Evolutionary conservation across 2,888 invertebrate species (phyloP).

Genomic region (Polyommatus icarus): DNA sequence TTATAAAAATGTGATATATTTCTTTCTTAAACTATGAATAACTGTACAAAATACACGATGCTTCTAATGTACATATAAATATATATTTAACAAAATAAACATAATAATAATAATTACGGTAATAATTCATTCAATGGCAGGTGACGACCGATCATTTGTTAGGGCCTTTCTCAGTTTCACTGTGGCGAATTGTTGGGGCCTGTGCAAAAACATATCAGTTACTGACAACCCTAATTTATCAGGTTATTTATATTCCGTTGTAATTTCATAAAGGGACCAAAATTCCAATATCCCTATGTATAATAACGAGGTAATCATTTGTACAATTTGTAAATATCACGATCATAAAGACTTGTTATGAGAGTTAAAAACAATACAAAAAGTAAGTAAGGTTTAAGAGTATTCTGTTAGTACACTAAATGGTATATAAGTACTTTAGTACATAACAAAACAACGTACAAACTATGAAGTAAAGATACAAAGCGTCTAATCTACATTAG

Average conservation of each 20-base stretch:
- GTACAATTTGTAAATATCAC: constrained; percentile 32
- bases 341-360: constrained; percentile 20
- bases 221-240: constrained; percentile 27
- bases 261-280: neutral
- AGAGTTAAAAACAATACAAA: constrained; percentile 28
- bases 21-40: constrained; percentile 80
- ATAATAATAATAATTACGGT: constrained; percentile 57
- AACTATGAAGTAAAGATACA: constrained; percentile 32
- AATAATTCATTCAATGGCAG: constrained; percentile 82
- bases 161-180: constrained; percentile 93
- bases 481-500: constrained; percentile 26
- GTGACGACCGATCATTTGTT: constrained; percentile 92
- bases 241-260: neutral
- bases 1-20: constrained; percentile 79
- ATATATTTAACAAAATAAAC: constrained; percentile 74
- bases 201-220: constrained; percentile 67
- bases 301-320: constrained; percentile 30
- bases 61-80: constrained; percentile 76
- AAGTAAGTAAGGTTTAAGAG: constrained; percentile 22
- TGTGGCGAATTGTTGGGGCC: constrained; percentile 92
- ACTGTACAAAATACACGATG: constrained; percentile 79
- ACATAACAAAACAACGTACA: constrained; percentile 29
- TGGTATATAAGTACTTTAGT: constrained; percentile 19
- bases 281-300: neutral
- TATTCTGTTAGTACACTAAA: constrained; percentile 29